Conservation (phyloP, 1,140 invertebrate genomes). For the Zophobas atratus region DNA sequence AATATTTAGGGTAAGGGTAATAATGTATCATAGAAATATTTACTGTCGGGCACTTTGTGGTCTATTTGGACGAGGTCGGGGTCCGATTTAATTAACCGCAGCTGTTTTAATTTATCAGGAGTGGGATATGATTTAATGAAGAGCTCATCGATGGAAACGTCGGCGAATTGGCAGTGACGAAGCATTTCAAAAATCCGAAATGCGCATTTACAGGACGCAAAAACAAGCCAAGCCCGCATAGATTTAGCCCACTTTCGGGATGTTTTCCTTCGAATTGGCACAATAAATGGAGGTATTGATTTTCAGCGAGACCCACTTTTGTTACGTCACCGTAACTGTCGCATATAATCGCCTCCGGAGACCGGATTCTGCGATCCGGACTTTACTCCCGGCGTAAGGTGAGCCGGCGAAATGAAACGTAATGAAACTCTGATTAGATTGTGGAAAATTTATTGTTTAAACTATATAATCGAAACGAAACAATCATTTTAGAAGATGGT, state of each 20-base stretch:
- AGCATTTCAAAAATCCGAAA: neutral
- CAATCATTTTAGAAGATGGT: slow-evolving; percentile 41
- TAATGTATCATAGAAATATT: neutral
- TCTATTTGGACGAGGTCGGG: neutral
- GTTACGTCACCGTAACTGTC: slow-evolving; percentile 38
- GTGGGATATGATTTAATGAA: neutral
- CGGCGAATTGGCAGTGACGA: slow-evolving; percentile 9
- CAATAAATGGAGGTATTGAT: slow-evolving; percentile 31
- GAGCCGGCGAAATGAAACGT: slow-evolving; percentile 16
- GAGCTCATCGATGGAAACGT: slow-evolving; percentile 2
- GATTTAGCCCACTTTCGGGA: slow-evolving; percentile 33
- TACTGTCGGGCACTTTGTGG: slow-evolving; percentile 5
- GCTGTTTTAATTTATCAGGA: slow-evolving; percentile 16
- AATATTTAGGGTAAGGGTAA: slow-evolving; percentile 4
- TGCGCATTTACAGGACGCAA: neutral
- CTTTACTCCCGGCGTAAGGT: too few species aligned
- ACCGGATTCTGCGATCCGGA: slow-evolving; percentile 23
- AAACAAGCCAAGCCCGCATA: slow-evolving; percentile 6
- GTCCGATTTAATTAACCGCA: slow-evolving; percentile 20
- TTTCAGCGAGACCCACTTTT: slow-evolving; percentile 36
- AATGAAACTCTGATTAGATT: slow-evolving; percentile 32
- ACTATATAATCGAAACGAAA: slow-evolving; percentile 44
- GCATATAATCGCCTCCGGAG: slow-evolving; percentile 37
- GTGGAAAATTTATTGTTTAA: slow-evolving; percentile 50
- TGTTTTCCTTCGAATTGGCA: slow-evolving; percentile 32